Evolutionary conservation across 2,888 invertebrate species (phyloP).

Genomic region (Acrocyrtus sp.): DNA sequence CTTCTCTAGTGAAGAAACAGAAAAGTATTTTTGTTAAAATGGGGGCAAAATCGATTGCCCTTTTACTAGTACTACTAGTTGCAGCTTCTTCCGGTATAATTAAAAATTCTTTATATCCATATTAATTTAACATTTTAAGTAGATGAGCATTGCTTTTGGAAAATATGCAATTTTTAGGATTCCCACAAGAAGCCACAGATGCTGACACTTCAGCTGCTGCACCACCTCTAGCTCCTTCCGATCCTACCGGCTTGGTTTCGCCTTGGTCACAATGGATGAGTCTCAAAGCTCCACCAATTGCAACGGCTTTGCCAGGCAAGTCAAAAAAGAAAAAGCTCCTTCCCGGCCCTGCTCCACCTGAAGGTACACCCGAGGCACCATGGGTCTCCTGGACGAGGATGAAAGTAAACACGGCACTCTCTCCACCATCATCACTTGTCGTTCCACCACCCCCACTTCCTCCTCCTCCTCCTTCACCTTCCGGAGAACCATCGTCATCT

Average conservation of each 20-base stretch:
- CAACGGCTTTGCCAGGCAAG: slow-evolving; percentile 6
- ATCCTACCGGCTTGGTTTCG: slow-evolving; percentile 12
- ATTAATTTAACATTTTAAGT: too few species aligned
- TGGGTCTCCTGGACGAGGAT: slow-evolving; percentile 44
- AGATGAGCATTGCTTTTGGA: too few species aligned
- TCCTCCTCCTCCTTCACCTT: slow-evolving; percentile 9
- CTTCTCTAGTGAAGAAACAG: too few species aligned
- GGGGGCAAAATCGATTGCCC: too few species aligned
- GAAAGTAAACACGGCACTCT: slow-evolving; percentile 16
- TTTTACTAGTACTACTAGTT: too few species aligned
- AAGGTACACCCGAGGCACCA: slow-evolving; percentile 19
- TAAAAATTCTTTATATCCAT: too few species aligned
- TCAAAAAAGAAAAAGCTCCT: slow-evolving; percentile 30
- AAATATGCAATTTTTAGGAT: too few species aligned
- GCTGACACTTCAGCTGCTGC: too few species aligned
- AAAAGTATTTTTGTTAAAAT: too few species aligned
- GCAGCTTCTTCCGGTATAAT: too few species aligned
- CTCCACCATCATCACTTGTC: neutral
- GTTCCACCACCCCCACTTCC: neutral
- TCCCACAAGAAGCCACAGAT: too few species aligned
- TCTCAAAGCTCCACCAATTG: slow-evolving; percentile 36
- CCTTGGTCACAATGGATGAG: slow-evolving; percentile 50
- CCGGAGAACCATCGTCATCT: neutral
- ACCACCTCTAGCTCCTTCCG: neutral
- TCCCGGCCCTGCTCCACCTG: slow-evolving; percentile 20